These are phyloP conservation scores for Cyprinodon variegatus DNA, from an alignment of 2,113 vertebrate genomes.

Conservation along the genomic window DNA sequence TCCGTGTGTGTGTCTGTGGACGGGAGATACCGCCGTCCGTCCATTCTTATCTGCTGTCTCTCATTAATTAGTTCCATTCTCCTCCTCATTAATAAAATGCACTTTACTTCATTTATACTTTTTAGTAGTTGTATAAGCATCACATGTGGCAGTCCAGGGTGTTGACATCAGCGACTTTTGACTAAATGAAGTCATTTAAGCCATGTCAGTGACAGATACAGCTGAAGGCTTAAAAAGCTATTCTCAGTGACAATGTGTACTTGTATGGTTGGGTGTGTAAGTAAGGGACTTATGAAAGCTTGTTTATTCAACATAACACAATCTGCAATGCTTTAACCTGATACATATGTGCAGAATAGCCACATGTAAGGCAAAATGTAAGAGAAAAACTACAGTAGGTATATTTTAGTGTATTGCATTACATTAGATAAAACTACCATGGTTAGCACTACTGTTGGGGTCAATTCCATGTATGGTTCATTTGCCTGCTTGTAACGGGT, in stretches of 20 bases:
- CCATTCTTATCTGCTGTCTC: slow-evolving; percentile 19
- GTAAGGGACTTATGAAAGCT: neutral
- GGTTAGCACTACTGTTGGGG: neutral
- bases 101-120: neutral
- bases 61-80: slow-evolving; percentile 19
- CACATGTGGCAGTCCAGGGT: neutral
- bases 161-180: neutral
- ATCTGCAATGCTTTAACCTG: neutral
- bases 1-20: slow-evolving; percentile 12
- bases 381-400: neutral
- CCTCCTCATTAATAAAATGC: slow-evolving; percentile 1
- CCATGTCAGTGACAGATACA: slow-evolving; percentile 14
- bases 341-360: neutral
- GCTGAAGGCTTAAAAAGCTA: neutral
- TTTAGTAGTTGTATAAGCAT: neutral
- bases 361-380: neutral
- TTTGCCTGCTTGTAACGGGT: neutral
- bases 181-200: neutral
- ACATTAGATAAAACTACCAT: neutral
- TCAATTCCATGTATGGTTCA: neutral
- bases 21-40: slow-evolving; percentile 17
- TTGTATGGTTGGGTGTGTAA: neutral
- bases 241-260: neutral
- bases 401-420: neutral
- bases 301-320: neutral